Conservation (phyloP, 53 echinoderm and acorn worm species). For the Glandiceps talaboti region DNA sequence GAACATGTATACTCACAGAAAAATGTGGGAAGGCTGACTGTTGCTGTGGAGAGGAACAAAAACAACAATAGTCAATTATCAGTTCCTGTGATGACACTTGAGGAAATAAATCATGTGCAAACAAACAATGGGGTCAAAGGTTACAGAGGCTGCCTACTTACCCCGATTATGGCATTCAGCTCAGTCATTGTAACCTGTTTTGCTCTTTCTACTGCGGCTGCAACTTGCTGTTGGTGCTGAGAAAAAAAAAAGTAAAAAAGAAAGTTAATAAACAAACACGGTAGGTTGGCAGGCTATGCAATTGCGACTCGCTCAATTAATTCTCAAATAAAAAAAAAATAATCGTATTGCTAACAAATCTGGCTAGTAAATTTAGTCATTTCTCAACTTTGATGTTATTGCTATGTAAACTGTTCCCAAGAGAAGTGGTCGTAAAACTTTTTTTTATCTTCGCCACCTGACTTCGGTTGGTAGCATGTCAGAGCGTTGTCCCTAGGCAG, state of each 20-base stretch:
- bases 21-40: slow-evolving; percentile 99
- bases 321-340: too few species aligned
- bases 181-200: slow-evolving; percentile 99
- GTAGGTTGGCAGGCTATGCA: too few species aligned
- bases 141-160: slow-evolving; percentile 24
- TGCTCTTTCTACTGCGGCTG: slow-evolving; percentile 91
- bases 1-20: slow-evolving; percentile 66
- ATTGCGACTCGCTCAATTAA: too few species aligned
- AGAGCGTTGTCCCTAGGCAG: neutral
- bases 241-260: slow-evolving; percentile 2
- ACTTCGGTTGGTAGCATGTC: neutral
- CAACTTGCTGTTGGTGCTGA: slow-evolving; percentile 98
- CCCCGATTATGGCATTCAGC: slow-evolving; percentile 98
- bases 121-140: neutral
- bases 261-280: too few species aligned
- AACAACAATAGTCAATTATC: neutral
- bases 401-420: neutral
- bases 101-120: too few species aligned
- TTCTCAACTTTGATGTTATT: neutral
- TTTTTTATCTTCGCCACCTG: neutral
- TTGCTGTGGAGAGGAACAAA: slow-evolving; percentile 42
- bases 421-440: neutral
- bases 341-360: too few species aligned
- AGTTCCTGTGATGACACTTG: neutral
- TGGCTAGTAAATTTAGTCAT: neutral